Evolutionary conservation across 2,797 vertebrate species (phyloP), one percentile per base, ranked within the genome.

Genomic region (Hybognathus amarus): DNA sequence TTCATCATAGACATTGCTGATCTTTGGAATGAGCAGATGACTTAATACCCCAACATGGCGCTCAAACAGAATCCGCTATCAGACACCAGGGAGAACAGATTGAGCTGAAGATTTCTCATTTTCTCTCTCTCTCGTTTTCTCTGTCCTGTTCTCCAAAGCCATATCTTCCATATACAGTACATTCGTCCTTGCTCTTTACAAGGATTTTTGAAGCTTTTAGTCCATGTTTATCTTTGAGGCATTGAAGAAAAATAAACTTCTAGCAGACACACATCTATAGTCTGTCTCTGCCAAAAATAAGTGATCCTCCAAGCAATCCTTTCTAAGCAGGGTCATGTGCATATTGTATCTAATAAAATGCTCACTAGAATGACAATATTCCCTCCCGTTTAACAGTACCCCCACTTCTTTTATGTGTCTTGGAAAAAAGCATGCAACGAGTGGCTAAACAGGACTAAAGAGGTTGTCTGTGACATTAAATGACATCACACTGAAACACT

Each of bases 51-150:
- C 78, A 84, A 80, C 59, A 15, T 40, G 59, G 85, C 87, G 85
- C 92, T 93, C 90, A 92, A 93, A 93, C 86, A 88, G 89, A 93
- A 87, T 91, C 13, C 0, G 50, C 77, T 80, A 91, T 89, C 80
- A 84, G 79, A 45, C 82, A 85, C 85, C 68, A 38, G 82, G 74
- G 86, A 86, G 71, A 87, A 50, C 36, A 82, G 87, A 89, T 80
- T 84, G 84, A 89, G 81, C 86, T 71, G 80, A 85, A 90, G 77
- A 68, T 88, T 83, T 84, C 56, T 83, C 47, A 79, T 75, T 87
- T 63, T 86, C 68, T 73, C 40, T 40, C 18, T 85, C 66, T 67
- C 47, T 85, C 71, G 0, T 68, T 71, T 17, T 45, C 54, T 69
- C 63, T 30, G 1, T 74, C 10, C 11, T 5, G 9, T 24, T 52